Base-by-base conservation (phyloP, 2,888 invertebrate species). In the Uropetala carovei region DNA sequence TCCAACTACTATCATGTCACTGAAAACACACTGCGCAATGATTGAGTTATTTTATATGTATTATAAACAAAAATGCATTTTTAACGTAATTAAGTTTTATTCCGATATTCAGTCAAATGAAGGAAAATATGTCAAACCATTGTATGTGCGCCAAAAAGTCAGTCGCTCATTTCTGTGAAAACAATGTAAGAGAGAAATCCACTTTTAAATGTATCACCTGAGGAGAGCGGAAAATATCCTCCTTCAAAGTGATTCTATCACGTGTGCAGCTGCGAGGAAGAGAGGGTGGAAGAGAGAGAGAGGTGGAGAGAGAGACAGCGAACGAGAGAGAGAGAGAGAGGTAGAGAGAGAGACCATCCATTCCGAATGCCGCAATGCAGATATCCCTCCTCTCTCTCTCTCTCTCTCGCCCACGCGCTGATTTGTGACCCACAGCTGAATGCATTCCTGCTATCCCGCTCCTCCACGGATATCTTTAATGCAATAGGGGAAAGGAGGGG, bases 361-460 rank as follows among this genome's bases (percentile, higher is more conserved):
- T 56, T 92, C 81, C 86, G 59, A 89, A 89, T 89, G 89, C 89
- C 89, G 89, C 89, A 89, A 89, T 89, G 89, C 89, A 89, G 89
- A 89, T 89, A 64, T 89, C 59, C 81, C 92, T 58, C n/a, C 27
- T 27, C n/a, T 9, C 81, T 30, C 11, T 58, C 57, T 43, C 14
- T 58, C 91, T 22, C 1, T 10, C 22, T 58, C 91, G 91, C 91
- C 81, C 91, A 75, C 81, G 81, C 91, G 75, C 91, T 75, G 16
- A 56, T 91, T 75, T 91, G 64, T 91, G 91, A 75, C 91, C 81
- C 81, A 91, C 68, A 81, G n/a, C 89, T 89, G 89, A 64, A 89
- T 89, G 60, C 89, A 60, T 89, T 64, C 60, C 59, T 59, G 89
- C 60, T 16, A 43, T 57, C 68, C 81, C 22, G 16, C 56, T n/a